Base-by-base conservation (phyloP, 1,140 invertebrate genomes). In the Papilio dardanus region DNA sequence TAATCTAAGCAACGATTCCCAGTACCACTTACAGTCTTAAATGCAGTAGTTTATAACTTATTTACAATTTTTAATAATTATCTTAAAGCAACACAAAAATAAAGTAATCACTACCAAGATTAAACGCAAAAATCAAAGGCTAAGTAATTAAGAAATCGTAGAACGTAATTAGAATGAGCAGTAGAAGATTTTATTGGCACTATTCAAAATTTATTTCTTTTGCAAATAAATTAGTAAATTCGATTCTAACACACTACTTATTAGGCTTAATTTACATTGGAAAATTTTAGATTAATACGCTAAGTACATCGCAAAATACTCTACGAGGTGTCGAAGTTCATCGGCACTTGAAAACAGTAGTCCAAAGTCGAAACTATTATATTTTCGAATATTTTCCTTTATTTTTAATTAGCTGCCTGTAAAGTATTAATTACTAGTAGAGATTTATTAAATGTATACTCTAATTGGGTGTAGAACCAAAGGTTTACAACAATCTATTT, bases 131-230 rank as follows among this genome's bases (percentile, higher is more conserved):
- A 62, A 62, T 62, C 54, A 62, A 62, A 62, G 30, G 24, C 54
- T 6, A 14, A 28, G 24, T 62, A 62, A 14, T 62, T 62, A 62
- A 62, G 54, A 28, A 30, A 62, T 62, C 54, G 54, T 28, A 62
- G 30, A 62, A 30, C 54, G 21, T 62, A 62, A 62, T 62, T 62
- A 62, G 54, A 62, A 28, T 16, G 12, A 8, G 54, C 54, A 62
- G 24, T 62, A 28, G 12, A 14, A 62, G 24, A 14, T 28, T 62
- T 62, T 62, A 62, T 62, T 62, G 3, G 54, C 12, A 28, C 21
- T 62, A 62, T 21, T 28, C 21, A 54, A 54, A 28, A 62, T 62
- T 62, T 30, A 62, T 62, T 62, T 62, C 54, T 62, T 62, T 28
- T 14, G 30, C 7, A n/a, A 30, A 62, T 2, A 8, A 62, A 4